These are phyloP conservation scores for Turdus rufiventris DNA, from an alignment of 2,113 vertebrate species.

Conservation along the genomic window DNA sequence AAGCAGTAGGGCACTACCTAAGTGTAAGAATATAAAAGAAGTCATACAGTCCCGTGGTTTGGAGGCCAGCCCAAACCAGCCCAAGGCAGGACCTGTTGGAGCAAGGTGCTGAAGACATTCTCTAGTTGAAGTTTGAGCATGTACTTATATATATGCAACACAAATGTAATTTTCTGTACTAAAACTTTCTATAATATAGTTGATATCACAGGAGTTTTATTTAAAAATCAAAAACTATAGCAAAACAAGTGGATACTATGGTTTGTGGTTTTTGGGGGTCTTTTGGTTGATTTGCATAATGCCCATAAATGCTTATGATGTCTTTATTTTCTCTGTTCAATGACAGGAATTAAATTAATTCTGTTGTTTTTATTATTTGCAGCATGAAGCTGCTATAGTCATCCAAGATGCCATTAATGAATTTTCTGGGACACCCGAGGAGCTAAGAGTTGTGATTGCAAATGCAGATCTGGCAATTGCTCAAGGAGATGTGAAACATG, in stretches of 20 bases:
- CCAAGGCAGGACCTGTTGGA: background rate
- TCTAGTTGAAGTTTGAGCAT: background rate
- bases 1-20: background rate
- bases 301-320: background rate
- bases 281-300: background rate
- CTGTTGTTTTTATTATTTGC: constrained; percentile 1
- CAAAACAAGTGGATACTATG: background rate
- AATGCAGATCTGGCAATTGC: constrained; percentile 89
- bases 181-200: background rate
- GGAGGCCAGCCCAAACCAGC: background rate
- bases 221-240: background rate
- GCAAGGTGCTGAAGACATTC: background rate
- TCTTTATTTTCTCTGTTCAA: background rate
- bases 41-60: background rate
- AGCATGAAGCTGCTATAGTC: constrained; percentile 95
- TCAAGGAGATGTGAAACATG: constrained; percentile 86
- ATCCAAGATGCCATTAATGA: constrained; percentile 96
- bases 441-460: constrained; percentile 88
- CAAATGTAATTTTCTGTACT: background rate
- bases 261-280: fast-evolving
- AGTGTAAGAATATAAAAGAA: background rate
- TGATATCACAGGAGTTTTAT: background rate
- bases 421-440: constrained; percentile 92
- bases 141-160: background rate
- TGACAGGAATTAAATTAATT: background rate